Evolutionary conservation across 2,113 vertebrate species (phyloP).

Genomic region (Struthidea cinerea): DNA sequence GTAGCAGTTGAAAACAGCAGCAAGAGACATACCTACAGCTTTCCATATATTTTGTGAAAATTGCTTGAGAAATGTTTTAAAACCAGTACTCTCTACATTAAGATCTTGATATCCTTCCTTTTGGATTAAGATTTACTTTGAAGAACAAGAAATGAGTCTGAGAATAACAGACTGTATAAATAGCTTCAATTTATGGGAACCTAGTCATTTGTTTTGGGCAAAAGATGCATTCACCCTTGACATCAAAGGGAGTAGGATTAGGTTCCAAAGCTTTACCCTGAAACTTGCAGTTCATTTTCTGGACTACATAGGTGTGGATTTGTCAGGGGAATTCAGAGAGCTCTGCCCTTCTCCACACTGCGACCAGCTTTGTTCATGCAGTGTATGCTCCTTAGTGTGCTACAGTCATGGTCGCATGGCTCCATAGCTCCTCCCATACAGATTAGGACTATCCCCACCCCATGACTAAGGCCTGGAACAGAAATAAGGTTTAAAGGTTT

Average conservation of each 20-base stretch:
- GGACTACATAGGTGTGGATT: neutral
- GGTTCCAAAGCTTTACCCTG: neutral
- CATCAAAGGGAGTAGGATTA: neutral
- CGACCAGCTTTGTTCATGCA: neutral
- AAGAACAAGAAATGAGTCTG: neutral
- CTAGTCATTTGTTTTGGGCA: neutral
- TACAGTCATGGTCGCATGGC: neutral
- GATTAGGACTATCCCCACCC: neutral
- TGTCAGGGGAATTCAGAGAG: neutral
- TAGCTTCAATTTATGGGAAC: neutral
- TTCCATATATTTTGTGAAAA: neutral
- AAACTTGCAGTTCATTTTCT: neutral
- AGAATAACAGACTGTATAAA: neutral
- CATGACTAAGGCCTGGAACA: conserved; percentile 5
- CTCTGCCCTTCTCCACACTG: neutral
- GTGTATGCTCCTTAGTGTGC: neutral
- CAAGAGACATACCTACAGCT: neutral
- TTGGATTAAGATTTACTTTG: neutral
- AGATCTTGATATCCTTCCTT: neutral
- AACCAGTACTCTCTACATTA: neutral
- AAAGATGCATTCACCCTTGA: neutral
- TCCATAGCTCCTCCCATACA: neutral
- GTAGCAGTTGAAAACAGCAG: neutral
- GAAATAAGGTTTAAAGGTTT: neutral
- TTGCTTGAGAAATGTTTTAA: neutral